Base-by-base conservation (phyloP, 2,888 invertebrate genomes). In the Lithophane ornitopus region DNA sequence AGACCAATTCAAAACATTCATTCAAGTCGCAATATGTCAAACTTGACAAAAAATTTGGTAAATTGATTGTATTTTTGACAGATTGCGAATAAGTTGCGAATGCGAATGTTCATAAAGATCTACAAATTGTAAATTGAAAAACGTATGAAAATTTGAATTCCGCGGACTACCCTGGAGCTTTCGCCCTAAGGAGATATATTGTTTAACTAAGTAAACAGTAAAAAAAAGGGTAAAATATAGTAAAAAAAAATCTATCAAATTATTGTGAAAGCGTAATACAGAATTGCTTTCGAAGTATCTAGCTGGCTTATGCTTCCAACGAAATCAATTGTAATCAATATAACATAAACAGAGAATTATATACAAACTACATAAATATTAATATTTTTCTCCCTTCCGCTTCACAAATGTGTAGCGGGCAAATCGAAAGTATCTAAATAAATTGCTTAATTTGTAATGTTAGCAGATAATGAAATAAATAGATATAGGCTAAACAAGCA, bases 401-500 rank as follows among this genome's bases (percentile, higher is more conserved):
- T 34, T 34, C 34, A 34, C 34, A 34, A 34, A 34, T 34, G 34
- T 34, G 34, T 34, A 34, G 34, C 1, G 9, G 62, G 28, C 39
- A 63, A 49, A 39, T 59, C 39, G 2, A 28, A 63, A 4, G 0
- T 66, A 46, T 26, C 11, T 34, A 62, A 52, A 62, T 41, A 58
- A 63, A 59, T 28, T 41, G 70, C 82, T 80, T 70, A 19, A 67
- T 46, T 66, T 26, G 1, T 58, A 69, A 71, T 66, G 14, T 62
- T 68, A 75, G 54, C 61, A 59, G 28, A 73, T 77, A 63, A 72
- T 44, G 6, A 41, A 77, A 70, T 76, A 80, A 52, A 68, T 70
- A 80, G 68, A 16, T 66, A 54, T 78, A 81, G 39, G 12, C 39
- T 49, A 68, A 74, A 68, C 58, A 76, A 76, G 76, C 76, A 87